phyloP scores from a whole-genome alignment of 2,113 vertebrate species.

The Chaenocephalus aceratus region DNA sequence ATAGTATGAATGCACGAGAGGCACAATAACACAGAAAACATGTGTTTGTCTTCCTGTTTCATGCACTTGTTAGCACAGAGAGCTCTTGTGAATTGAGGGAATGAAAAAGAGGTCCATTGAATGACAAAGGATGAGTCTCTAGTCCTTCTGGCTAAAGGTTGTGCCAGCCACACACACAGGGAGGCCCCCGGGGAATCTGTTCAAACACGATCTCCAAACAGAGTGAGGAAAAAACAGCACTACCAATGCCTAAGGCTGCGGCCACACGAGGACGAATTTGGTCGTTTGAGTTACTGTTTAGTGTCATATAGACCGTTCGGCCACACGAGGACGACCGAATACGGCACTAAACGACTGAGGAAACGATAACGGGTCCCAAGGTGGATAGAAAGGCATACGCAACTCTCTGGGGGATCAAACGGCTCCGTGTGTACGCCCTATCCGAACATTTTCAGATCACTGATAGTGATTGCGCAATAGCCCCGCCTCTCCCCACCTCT shows the following conservation, averaged over 20 bases:
- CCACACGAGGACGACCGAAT: no score
- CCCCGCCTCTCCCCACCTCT: no score
- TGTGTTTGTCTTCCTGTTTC: slow-evolving; percentile 11
- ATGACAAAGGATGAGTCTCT: slow-evolving; percentile 49
- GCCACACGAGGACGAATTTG: no score
- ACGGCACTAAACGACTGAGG: no score
- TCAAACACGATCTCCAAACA: slow-evolving; percentile 58
- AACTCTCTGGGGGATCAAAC: no score
- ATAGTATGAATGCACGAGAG: neutral
- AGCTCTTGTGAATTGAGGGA: slow-evolving; percentile 24
- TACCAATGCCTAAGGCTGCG: neutral
- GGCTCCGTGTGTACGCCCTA: no score
- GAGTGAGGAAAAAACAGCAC: slow-evolving; percentile 20
- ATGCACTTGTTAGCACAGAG: slow-evolving; percentile 9
- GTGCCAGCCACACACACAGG: slow-evolving; percentile 53
- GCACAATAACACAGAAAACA: slow-evolving; percentile 20
- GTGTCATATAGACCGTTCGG: no score
- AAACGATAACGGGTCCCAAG: no score
- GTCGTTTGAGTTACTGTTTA: no score
- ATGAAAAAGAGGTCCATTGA: slow-evolving; percentile 52
- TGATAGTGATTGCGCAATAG: no score
- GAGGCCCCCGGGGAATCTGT: slow-evolving; percentile 26
- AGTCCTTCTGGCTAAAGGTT: slow-evolving; percentile 51
- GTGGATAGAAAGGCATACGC: no score
- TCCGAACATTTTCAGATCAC: no score